Conservation (phyloP, 2,797 vertebrate genomes). For the Propithecus deckenii region DNA sequence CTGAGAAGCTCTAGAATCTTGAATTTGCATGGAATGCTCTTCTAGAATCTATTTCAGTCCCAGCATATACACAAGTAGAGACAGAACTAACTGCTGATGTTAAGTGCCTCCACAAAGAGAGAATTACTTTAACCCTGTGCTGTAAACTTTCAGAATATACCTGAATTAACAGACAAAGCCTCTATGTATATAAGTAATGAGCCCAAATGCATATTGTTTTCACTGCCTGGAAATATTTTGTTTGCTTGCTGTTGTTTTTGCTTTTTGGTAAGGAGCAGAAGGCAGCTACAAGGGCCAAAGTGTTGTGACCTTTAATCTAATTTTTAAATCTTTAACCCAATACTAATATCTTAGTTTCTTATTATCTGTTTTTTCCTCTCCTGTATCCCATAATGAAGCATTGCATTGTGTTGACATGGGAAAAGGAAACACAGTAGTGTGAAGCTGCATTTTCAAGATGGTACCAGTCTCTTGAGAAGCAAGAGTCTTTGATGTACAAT, state of each 20-base stretch:
- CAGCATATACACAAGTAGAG: background rate
- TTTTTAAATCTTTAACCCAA: background rate
- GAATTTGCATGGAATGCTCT: background rate
- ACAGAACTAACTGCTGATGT: background rate
- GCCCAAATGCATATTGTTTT: background rate
- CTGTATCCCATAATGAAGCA: background rate
- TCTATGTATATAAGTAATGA: background rate
- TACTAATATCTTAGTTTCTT: background rate
- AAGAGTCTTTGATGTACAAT: background rate
- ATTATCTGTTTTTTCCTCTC: background rate
- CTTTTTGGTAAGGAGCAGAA: background rate
- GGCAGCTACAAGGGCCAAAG: background rate
- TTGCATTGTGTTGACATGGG: fast-evolving
- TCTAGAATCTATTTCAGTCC: background rate
- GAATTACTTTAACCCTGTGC: background rate
- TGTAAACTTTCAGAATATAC: background rate
- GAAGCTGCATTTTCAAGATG: background rate
- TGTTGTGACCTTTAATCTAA: background rate
- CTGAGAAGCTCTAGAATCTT: background rate
- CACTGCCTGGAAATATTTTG: background rate
- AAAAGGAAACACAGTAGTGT: fast-evolving
- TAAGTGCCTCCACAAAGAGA: background rate
- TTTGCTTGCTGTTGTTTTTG: background rate
- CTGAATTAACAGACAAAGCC: background rate
- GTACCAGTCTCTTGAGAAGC: background rate